phyloP scores from a whole-genome alignment of 2,113 vertebrate species.

The Ictalurus furcatus region DNA sequence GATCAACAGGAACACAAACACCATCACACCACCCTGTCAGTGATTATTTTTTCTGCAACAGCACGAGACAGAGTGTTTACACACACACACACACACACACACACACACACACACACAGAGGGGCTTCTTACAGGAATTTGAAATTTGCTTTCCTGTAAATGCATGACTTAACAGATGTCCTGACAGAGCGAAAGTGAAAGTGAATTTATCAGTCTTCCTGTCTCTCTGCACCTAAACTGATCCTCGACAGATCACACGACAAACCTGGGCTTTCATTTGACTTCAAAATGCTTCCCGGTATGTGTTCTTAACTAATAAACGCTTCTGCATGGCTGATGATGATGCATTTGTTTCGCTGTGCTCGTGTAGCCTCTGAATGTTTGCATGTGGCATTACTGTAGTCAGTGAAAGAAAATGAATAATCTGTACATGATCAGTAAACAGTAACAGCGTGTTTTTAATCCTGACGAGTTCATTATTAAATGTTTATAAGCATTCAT shows the following conservation, averaged over 20 bases:
- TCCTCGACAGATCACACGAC: neutral
- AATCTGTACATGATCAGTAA: neutral
- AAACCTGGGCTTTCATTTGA: neutral
- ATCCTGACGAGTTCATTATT: neutral
- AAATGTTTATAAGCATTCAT: neutral
- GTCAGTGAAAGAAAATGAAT: neutral
- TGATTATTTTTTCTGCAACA: no score
- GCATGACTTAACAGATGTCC: no score
- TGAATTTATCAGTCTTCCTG: neutral
- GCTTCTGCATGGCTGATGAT: neutral
- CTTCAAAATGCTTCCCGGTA: neutral
- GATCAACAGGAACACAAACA: no score
- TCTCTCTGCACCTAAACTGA: neutral
- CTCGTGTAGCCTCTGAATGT: neutral
- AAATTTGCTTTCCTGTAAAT: no score
- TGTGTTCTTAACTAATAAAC: neutral
- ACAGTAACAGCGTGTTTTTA: neutral
- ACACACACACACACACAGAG: no score
- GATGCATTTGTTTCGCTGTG: neutral
- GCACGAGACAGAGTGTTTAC: no score
- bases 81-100: no score
- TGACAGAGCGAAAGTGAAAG: constrained; percentile 3
- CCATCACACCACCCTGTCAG: no score
- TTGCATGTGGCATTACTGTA: neutral
- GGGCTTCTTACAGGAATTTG: no score